Evolutionary conservation across 2,888 invertebrate genomes (phyloP), one percentile per base, ranked within the genome.

Genomic region (Andrena dorsata): DNA sequence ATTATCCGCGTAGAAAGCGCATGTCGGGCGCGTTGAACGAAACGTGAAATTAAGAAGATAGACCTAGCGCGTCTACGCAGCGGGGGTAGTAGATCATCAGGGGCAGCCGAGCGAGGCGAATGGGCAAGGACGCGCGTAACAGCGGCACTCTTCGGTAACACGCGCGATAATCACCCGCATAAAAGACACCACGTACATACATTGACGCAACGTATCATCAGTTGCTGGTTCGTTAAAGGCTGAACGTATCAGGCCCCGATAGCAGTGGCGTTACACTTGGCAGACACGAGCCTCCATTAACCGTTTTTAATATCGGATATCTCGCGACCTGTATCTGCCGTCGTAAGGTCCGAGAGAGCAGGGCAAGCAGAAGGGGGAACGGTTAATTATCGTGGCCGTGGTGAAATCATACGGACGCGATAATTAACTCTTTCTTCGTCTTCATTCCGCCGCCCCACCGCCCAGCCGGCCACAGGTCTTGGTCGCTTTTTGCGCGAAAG

Each of bases 401-500:
- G 58, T 47, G 81, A 66, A 74, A 66, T 74, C 81, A 56, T 63
- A 75, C 74, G 26, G 35, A 70, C 74, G 70, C 72, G 82, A 72
- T 82, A 82, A 81, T 81, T 82, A 82, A 76, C 66, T 72, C 73
- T 53, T 72, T 65, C 73, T 64, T 80, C 80, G 63, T 72, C 77
- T 76, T 60, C 78, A 23, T 13, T 58, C 26, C 68, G 20, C 49
- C 30, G 13, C 10, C 13, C 23, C 7, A 10, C n/a, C 10, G n/a
- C 23, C 23, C 56, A 6, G 63, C 32, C 26, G 32, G 16, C 69
- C 13, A 1, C 47, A 30, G 10, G 26, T 28, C 35, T 32, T 35
- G 47, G 61, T 53, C 61, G 49, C 47, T 68, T 75, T 80, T 75
- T 82, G 30, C 56, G 49, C 68, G 64, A 26, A 26, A 63, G 53